Evolutionary conservation across 2,113 vertebrate genomes (phyloP).

Genomic region (Tachysurus vachellii): DNA sequence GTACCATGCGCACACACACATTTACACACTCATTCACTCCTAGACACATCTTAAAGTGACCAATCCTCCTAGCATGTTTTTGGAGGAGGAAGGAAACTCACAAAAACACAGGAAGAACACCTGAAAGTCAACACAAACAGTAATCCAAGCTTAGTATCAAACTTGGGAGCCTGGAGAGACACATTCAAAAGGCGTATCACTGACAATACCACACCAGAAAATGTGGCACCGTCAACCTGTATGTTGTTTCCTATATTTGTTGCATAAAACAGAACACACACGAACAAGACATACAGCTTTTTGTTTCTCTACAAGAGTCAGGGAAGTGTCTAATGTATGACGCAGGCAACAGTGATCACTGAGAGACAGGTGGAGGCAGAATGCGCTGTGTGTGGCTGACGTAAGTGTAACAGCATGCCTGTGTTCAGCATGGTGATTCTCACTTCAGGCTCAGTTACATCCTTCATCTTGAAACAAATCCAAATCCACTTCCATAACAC

Average conservation of each 20-base stretch:
- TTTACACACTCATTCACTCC: not conserved
- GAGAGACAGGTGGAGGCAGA: not conserved
- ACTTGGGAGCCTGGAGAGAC: not conserved
- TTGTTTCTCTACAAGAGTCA: not conserved
- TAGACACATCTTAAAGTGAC: not conserved
- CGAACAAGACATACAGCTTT: not conserved
- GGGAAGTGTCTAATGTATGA: not conserved
- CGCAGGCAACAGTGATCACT: not conserved
- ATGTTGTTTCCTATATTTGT: not conserved
- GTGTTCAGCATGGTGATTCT: not conserved
- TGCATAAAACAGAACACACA: not conserved
- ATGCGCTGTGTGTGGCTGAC: slow-evolving; percentile 1
- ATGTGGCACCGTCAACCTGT: not conserved
- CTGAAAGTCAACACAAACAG: not conserved
- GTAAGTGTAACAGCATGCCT: slow-evolving; percentile 18
- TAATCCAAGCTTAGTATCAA: too few relatives aligned
- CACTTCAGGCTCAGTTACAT: slow-evolving; percentile 21
- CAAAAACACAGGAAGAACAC: not conserved
- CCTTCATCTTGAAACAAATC: not conserved
- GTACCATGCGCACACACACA: not conserved
- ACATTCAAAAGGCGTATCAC: not conserved
- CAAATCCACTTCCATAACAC: not conserved
- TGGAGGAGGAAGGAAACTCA: not conserved
- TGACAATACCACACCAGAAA: not conserved
- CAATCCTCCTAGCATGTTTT: not conserved